These are phyloP conservation scores for Dromiciops gliroides DNA, from an alignment of 2,113 vertebrate species.

Conservation along the genomic window DNA sequence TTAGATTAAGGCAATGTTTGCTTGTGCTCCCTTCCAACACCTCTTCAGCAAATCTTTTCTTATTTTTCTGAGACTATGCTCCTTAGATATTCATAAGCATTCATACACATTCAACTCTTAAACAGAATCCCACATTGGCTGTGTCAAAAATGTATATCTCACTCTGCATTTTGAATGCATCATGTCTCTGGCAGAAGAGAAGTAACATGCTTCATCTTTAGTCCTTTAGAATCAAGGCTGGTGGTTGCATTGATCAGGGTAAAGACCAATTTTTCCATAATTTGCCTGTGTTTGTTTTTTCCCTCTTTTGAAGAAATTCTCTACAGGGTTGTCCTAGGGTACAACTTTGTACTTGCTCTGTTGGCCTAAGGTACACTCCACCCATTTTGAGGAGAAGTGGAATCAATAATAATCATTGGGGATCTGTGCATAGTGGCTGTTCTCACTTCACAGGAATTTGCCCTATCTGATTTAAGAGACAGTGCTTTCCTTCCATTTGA, in stretches of 20 bases:
- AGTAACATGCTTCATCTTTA: slow-evolving; percentile 6
- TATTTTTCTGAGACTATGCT: not conserved
- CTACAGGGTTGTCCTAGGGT: not conserved
- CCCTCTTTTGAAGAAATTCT: slow-evolving; percentile 20
- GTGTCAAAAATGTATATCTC: not conserved
- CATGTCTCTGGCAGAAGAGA: not conserved
- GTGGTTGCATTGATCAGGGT: not conserved
- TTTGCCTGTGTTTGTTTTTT: not conserved
- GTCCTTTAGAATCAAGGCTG: not conserved
- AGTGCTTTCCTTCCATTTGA: not conserved
- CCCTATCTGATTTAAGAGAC: not conserved
- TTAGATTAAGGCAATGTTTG: slow-evolving; percentile 66
- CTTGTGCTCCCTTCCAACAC: not conserved
- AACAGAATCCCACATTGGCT: not conserved
- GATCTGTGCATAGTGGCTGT: not conserved
- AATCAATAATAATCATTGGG: not conserved
- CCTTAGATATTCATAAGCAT: not conserved
- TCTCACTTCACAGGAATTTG: not conserved
- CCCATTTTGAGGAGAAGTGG: not conserved
- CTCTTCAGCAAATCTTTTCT: not conserved
- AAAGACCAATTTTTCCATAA: slow-evolving; percentile 1
- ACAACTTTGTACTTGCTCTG: not conserved
- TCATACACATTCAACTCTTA: not conserved
- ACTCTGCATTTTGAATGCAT: slow-evolving; percentile 9
- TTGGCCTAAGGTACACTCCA: not conserved